phyloP scores from a whole-genome alignment of 1,140 invertebrate species.

The Bombus impatiens region DNA sequence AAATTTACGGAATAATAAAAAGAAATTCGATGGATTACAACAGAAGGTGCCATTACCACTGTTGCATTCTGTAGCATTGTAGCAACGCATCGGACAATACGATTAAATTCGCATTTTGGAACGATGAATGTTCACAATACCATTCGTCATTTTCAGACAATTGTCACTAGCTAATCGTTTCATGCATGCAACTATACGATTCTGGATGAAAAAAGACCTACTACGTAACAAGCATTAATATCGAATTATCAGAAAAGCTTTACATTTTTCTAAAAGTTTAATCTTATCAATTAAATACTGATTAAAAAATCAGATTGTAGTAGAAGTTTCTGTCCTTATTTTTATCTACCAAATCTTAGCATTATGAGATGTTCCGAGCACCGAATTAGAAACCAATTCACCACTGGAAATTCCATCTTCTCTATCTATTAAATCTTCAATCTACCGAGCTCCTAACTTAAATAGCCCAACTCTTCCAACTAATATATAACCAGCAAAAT shows the following conservation, averaged over 20 bases:
- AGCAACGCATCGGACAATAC: not conserved
- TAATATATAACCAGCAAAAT: not conserved
- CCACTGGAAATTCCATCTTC: not conserved
- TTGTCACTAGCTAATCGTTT: not conserved
- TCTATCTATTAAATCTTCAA: not conserved
- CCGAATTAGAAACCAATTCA: conserved; percentile 8
- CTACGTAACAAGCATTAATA: not conserved
- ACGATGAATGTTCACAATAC: not conserved
- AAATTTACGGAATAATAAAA: too few relatives aligned
- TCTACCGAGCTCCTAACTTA: not conserved
- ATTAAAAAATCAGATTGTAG: not conserved
- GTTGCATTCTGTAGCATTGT: too few relatives aligned
- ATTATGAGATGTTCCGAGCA: not conserved
- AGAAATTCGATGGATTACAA: not conserved
- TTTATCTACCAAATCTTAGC: not conserved
- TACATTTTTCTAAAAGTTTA: not conserved
- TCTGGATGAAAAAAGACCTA: not conserved
- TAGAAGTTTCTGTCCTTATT: not conserved
- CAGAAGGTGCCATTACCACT: not conserved
- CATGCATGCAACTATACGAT: not conserved
- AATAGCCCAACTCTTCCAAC: too few relatives aligned
- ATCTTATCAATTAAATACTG: not conserved
- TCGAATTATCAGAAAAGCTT: not conserved
- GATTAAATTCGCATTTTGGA: conserved; percentile 12
- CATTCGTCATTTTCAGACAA: not conserved